Conservation (phyloP, 2,113 vertebrate species). For the Ancistrus triradiatus region DNA sequence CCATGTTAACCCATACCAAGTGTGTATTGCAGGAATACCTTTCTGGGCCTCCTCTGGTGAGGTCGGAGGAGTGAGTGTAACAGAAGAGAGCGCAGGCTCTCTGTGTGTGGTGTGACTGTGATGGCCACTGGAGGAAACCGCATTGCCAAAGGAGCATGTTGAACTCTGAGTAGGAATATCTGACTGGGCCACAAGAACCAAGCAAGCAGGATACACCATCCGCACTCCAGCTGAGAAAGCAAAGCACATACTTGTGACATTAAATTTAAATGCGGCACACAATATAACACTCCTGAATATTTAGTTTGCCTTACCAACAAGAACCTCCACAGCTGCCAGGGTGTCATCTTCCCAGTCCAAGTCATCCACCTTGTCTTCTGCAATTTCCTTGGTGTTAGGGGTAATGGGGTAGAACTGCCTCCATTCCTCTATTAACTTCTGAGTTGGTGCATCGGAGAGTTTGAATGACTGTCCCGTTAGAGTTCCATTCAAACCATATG, state of each 20-base stretch:
- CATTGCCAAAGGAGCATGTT: conserved; percentile 82
- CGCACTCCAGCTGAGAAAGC: conserved; percentile 82
- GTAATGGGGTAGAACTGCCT: conserved; percentile 98
- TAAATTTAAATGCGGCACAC: too few relatives aligned
- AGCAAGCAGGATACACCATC: conserved; percentile 95
- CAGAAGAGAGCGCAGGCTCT: conserved; percentile 95
- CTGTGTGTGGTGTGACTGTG: conserved; percentile 94
- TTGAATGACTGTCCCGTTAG: conserved; percentile 98
- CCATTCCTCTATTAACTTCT: conserved; percentile 97
- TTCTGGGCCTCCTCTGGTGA: conserved; percentile 94
- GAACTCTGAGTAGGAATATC: conserved; percentile 84
- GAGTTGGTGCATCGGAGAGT: conserved; percentile 92
- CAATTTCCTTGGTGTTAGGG: conserved; percentile 79
- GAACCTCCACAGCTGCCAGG: conserved; percentile 94
- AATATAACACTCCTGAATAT: too few relatives aligned
- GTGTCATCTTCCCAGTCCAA: conserved; percentile 98
- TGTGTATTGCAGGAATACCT: conserved; percentile 66
- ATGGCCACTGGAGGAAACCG: conserved; percentile 84
- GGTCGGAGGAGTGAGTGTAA: conserved; percentile 94
- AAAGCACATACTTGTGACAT: neutral
- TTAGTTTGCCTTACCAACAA: conserved; percentile 80
- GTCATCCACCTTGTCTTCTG: conserved; percentile 87
- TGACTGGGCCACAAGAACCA: conserved; percentile 94
- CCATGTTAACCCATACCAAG: too few relatives aligned
- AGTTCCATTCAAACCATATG: conserved; percentile 93